Percentiles rank a stretch among this genome's conserved stretches.
phyloP scores from a whole-genome alignment of 2,888 invertebrate species.

The Philaethria dido region DNA sequence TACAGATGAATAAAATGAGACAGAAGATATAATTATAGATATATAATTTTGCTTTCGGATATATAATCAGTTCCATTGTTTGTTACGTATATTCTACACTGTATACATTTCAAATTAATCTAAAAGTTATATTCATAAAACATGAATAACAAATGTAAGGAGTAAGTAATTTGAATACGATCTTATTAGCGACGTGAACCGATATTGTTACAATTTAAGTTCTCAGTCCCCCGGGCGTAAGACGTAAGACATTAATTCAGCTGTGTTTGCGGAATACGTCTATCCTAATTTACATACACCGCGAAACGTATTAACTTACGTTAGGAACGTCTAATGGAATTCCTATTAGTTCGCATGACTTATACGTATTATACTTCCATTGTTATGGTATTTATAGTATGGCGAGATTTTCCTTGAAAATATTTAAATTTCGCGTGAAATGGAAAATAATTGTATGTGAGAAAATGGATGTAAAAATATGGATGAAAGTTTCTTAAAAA shows the following conservation, averaged over 20 bases:
- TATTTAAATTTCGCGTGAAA: neutral
- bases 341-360: conserved; percentile 30
- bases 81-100: too few species aligned
- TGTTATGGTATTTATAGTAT: conserved; percentile 1
- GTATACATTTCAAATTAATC: conserved; percentile 25
- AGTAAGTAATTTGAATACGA: conserved; percentile 49
- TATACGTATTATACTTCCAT: neutral
- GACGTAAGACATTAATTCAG: conserved; percentile 67
- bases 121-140: conserved; percentile 31
- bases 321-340: conserved; percentile 48
- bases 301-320: conserved; percentile 57
- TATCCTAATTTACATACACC: conserved; percentile 70
- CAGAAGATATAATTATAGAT: too few species aligned
- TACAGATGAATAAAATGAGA: too few species aligned
- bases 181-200: conserved; percentile 48
- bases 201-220: conserved; percentile 56
- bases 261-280: conserved; percentile 69
- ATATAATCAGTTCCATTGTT: too few species aligned
- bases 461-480: too few species aligned
- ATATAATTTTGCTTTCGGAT: too few species aligned
- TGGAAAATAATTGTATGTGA: too few species aligned
- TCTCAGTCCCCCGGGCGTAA: conserved; percentile 51
- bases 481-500: too few species aligned
- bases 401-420: neutral
- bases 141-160: conserved; percentile 37